Base-by-base conservation (phyloP, 2,797 vertebrate species). In the Sebastes oblongus region DNA sequence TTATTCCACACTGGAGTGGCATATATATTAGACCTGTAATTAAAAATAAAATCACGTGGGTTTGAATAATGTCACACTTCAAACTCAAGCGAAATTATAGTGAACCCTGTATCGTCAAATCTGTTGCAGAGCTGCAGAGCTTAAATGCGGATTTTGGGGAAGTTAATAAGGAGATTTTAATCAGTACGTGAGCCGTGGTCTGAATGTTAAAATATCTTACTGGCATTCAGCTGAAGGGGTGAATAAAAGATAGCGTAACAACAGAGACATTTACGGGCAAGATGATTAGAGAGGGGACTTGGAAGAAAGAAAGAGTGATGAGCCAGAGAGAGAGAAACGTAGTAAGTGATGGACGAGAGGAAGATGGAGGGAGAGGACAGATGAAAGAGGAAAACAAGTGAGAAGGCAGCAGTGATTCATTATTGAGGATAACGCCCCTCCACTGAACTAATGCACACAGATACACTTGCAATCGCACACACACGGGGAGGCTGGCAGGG, bases 341-440 rank as follows among this genome's bases (percentile, higher is more conserved):
- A 29, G 12, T 5, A 27, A 20, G 34, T 59, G 60, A 75, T 65
- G 34, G 27, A 36, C 2, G 24, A 72, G 58, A 29, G 27, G 58
- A 68, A n/a, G 8, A 76, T 66, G 69, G 36, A 42, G 4, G 10
- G 42, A 64, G 30, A 29, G 22, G 39, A 52, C 2, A 36, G 52
- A 77, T 34, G 3, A 69, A 61, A 61, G 46, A 67, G 54, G 27
- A 75, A 59, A 72, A 77, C 29, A 73, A 75, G 24, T 62, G 55
- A 64, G 72, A 75, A 36, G 25, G 30, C 6, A 62, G 62, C 54
- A 55, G 61, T 77, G 55, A 88, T 82, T 82, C 54, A 86, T 85
- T 64, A 52, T 9, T 54, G 50, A 73, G 22, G 59, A 55, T 46
- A 34, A 73, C 58, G 11, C 52, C 85, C 27, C 71, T 64, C 3